These are phyloP conservation scores for Apoda limacodes DNA, from an alignment of 2,888 invertebrate species.

Conservation along the genomic window DNA sequence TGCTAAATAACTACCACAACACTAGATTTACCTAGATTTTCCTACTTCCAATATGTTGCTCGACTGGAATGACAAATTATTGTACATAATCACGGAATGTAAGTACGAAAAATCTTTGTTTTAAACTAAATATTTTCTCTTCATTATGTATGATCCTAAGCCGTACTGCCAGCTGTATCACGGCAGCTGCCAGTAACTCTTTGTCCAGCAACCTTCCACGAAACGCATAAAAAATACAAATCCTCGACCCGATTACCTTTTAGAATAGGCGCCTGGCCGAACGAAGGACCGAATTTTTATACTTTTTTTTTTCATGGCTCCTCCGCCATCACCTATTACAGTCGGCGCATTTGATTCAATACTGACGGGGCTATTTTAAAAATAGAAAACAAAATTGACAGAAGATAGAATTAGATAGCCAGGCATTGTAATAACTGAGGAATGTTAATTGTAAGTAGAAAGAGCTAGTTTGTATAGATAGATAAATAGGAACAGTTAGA, in stretches of 20 bases:
- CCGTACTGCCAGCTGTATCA: slow-evolving; percentile 40
- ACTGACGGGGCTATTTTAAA: slow-evolving; percentile 21
- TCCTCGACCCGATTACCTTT: slow-evolving; percentile 51
- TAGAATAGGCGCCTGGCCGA: slow-evolving; percentile 48
- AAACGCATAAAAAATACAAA: slow-evolving; percentile 40
- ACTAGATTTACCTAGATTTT: too few relatives aligned
- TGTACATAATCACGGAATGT: too few relatives aligned
- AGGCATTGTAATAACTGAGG: slow-evolving; percentile 13
- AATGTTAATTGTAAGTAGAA: slow-evolving; percentile 27
- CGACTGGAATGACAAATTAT: too few relatives aligned
- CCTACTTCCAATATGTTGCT: too few relatives aligned
- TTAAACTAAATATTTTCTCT: too few relatives aligned
- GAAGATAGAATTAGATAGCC: too few relatives aligned
- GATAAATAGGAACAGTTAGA: too few relatives aligned
- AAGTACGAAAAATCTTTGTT: too few relatives aligned
- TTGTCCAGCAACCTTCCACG: slow-evolving; percentile 45
- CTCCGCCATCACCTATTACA: slow-evolving; percentile 42
- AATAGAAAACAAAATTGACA: slow-evolving; percentile 32
- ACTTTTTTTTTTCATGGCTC: slow-evolving; percentile 41
- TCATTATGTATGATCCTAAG: too few relatives aligned
- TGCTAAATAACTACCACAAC: too few relatives aligned
- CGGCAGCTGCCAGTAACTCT: slow-evolving; percentile 54
- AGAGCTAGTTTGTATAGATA: too few relatives aligned
- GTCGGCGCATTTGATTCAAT: slow-evolving; percentile 45
- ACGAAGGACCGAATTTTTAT: too few relatives aligned